phyloP scores from a whole-genome alignment of 2,113 vertebrate genomes.

The Chlorocebus sabaeus region DNA sequence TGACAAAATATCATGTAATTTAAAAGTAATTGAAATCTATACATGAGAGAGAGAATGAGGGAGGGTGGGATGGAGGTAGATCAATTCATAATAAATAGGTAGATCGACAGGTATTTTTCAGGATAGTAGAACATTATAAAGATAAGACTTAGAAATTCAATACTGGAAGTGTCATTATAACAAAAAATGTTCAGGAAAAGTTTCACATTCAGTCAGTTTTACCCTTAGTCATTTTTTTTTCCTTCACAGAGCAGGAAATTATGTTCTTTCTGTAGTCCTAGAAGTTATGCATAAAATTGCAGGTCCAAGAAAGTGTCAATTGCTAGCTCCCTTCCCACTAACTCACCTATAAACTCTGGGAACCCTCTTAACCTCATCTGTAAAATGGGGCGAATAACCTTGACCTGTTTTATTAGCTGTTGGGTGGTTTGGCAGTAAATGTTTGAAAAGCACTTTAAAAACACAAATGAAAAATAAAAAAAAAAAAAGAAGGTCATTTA shows the following conservation, averaged over 20 bases:
- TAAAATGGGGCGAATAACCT: slow-evolving; percentile 61
- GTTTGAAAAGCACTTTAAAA: slow-evolving; percentile 52
- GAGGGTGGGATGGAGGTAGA: not conserved
- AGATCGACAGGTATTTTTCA: not conserved
- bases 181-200: not conserved
- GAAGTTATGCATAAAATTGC: not conserved
- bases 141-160: not conserved
- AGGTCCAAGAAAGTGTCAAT: not conserved
- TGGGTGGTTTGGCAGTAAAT: slow-evolving; percentile 26
- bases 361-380: slow-evolving; percentile 48
- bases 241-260: not conserved
- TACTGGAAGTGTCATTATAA: not conserved
- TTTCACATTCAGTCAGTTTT: not conserved
- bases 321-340: not conserved
- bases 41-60: not conserved
- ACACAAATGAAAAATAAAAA: slow-evolving; percentile 21
- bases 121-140: not conserved
- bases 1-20: not conserved
- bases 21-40: slow-evolving; percentile 23
- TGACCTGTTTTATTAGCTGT: slow-evolving; percentile 2
- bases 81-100: not conserved
- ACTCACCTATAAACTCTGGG: not conserved
- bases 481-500: not conserved
- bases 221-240: not conserved
- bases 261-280: not conserved